Evolutionary conservation across 2,888 invertebrate genomes (phyloP).

Genomic region (Drosophila merina): DNA sequence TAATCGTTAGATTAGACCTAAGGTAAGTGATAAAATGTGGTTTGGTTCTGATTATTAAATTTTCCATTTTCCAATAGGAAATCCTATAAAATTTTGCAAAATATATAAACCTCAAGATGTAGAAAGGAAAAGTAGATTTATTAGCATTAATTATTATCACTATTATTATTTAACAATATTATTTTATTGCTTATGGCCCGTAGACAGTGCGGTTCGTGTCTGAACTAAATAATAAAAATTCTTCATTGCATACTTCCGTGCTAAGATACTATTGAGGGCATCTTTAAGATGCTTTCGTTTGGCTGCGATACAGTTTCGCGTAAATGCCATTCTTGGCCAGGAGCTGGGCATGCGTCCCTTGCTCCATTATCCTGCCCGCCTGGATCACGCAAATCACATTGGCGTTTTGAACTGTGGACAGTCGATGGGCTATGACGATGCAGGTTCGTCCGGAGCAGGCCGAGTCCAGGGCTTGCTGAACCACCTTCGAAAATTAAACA

Average conservation of each 20-base stretch:
- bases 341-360: slow-evolving; percentile 90
- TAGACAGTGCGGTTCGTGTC: slow-evolving; percentile 22
- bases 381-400: slow-evolving; percentile 93
- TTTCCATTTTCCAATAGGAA: neutral
- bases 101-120: neutral
- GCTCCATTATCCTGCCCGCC: slow-evolving; percentile 89
- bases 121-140: too few species aligned
- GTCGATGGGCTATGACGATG: slow-evolving; percentile 93
- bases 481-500: slow-evolving; percentile 83
- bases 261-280: neutral
- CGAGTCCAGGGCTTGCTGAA: slow-evolving; percentile 93
- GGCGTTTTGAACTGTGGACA: slow-evolving; percentile 92
- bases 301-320: slow-evolving; percentile 87
- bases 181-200: slow-evolving; percentile 9
- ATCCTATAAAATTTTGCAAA: neutral
- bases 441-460: slow-evolving; percentile 92
- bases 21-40: neutral
- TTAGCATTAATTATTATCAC: neutral
- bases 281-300: slow-evolving; percentile 77
- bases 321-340: slow-evolving; percentile 88
- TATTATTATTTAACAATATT: slow-evolving; percentile 2
- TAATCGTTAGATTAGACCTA: slow-evolving; percentile 9
- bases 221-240: slow-evolving; percentile 3
- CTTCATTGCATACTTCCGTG: slow-evolving; percentile 41
- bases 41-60: neutral